phyloP scores from a whole-genome alignment of 2,888 invertebrate species.

The Spodoptera picta region DNA sequence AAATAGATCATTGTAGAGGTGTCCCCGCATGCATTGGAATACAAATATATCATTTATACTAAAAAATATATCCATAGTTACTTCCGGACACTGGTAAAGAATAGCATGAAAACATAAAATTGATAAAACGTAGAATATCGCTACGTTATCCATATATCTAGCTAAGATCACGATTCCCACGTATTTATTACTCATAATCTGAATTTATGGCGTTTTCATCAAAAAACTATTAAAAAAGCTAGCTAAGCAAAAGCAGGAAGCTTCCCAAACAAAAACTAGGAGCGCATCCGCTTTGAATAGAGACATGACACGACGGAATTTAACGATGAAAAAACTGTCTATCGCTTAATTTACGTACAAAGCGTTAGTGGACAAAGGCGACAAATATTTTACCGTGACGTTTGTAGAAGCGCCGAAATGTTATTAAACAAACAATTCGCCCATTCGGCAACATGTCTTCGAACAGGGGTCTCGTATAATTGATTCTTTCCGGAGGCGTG shows the following conservation, averaged over 20 bases:
- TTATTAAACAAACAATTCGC: conserved; percentile 89
- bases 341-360: conserved; percentile 81
- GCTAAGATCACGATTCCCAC: conserved; percentile 34
- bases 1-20: conserved; percentile 22
- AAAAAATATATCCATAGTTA: conserved; percentile 1
- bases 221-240: conserved; percentile 80
- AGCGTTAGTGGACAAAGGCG: conserved; percentile 75
- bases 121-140: conserved; percentile 22
- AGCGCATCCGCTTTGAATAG: conserved; percentile 79
- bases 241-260: conserved; percentile 76
- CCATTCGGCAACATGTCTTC: conserved; percentile 84
- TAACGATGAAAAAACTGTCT: conserved; percentile 75
- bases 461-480: conserved; percentile 81
- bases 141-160: conserved; percentile 24
- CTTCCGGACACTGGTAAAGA: conserved; percentile 11
- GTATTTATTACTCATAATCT: conserved; percentile 70
- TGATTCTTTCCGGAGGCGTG: conserved; percentile 88
- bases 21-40: conserved; percentile 10
- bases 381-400: conserved; percentile 83
- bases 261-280: conserved; percentile 77
- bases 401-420: conserved; percentile 82
- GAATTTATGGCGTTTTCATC: conserved; percentile 73
- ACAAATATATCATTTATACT: conserved; percentile 21
- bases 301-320: conserved; percentile 76
- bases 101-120: conserved; percentile 3